Evolutionary conservation across 2,113 vertebrate species (phyloP), one percentile per base, ranked within the genome.

Genomic region (Carettochelys insculpta): DNA sequence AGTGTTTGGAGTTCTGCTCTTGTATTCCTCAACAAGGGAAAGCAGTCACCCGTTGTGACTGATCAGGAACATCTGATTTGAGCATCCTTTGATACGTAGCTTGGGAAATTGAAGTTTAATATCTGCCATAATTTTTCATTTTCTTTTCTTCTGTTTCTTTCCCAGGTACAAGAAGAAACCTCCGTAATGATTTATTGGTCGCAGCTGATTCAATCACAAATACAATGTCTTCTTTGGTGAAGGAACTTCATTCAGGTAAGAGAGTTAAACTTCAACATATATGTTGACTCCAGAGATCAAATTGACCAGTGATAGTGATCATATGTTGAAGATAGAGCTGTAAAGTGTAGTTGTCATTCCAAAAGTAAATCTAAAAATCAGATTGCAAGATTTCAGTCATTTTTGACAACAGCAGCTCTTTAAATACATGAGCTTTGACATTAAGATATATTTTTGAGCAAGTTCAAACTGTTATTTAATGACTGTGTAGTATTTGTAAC

Each of bases 201-300:
- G 99, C 99, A 4, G 99, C 99, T 3, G 99, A 99, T 79, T 99
- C 99, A 68, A 99, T 99, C 96, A 99, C 99, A 95, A 99, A 99
- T 97, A 99, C 99, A 89, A 98, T 99, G 99, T 99, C 98, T 0
- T 99, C 99, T 3, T 97, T 99, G 97, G 99, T 99, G 96, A 99
- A 99, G 97, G 99, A 99, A 94, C 99, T 99, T 0, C 99, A 99
- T 89, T 99, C 99, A 86, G 99, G 99, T 99, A 98, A 38, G 98
- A n/a, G 84, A 16, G 58, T 1, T 6, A 3, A 29, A 1, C 12
- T 0, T 1, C 4, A 0, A 12, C 2, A 2, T 14, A 3, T 51
- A 0, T 2, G 0, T 0, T 1, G 0, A 0, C 5, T 2, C n/a
- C 5, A 61, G 52, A 12, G 75, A 17, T 11, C 76, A 50, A 38